A percentile compares a stretch with the other conserved stretches of the same genome.
These are phyloP conservation scores for Apogon talboti DNA, from an alignment of 2,797 vertebrate species.

Conservation along the genomic window DNA sequence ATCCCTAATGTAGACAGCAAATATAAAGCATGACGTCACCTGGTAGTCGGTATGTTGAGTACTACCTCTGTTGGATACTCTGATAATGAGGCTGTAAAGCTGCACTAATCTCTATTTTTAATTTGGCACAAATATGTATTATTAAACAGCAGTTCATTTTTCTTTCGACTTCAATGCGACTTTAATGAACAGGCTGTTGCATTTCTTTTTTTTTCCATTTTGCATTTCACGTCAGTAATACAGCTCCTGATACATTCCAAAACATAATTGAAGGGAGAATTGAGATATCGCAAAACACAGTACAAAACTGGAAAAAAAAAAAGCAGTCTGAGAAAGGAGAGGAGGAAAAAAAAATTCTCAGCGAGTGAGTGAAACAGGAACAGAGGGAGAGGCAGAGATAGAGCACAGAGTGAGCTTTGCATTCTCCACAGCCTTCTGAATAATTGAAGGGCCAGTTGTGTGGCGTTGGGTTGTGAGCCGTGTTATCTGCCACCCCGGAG, in stretches of 20 bases:
- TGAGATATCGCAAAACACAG: slow-evolving; percentile 29
- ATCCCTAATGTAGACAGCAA: too few species aligned
- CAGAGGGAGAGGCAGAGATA: slow-evolving; percentile 24
- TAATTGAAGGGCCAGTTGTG: slow-evolving; percentile 72
- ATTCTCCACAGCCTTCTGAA: slow-evolving; percentile 65
- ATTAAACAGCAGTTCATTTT: too few species aligned
- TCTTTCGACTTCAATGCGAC: too few species aligned
- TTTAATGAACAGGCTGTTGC: too few species aligned
- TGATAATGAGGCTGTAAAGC: not conserved
- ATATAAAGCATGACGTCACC: too few species aligned
- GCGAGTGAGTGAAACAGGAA: slow-evolving; percentile 21
- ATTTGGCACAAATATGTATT: too few species aligned
- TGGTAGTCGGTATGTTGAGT: not conserved
- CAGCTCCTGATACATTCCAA: slow-evolving; percentile 15
- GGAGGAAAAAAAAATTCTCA: slow-evolving; percentile 7
- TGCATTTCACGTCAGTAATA: not conserved
- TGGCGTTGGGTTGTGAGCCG: slow-evolving; percentile 53
- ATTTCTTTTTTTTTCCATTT: not conserved
- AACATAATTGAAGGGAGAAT: slow-evolving; percentile 41
- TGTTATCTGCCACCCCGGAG: slow-evolving; percentile 70
- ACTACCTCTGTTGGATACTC: not conserved
- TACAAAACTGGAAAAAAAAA: not conserved
- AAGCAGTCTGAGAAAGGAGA: slow-evolving; percentile 3
- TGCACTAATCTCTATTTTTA: not conserved
- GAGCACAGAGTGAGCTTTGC: slow-evolving; percentile 33